A percentile compares a stretch with the other conserved stretches of the same genome.
phyloP scores from a whole-genome alignment of 2,888 invertebrate genomes.

The Drosophila putrida region DNA sequence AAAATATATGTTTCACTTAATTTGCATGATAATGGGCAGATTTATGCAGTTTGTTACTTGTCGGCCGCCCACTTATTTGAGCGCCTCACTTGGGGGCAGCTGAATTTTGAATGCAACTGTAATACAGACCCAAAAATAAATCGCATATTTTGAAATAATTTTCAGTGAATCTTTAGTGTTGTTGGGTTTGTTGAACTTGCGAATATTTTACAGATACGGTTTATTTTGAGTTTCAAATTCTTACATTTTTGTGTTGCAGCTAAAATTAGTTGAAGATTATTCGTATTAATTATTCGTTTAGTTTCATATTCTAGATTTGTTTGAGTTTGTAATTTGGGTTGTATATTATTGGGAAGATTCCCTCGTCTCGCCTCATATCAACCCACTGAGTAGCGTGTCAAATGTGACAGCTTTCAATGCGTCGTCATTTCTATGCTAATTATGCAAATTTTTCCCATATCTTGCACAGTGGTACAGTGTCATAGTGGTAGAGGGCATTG shows the following conservation, averaged over 20 bases:
- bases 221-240: conserved; percentile 41
- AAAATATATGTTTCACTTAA: conserved; percentile 63
- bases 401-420: conserved; percentile 72
- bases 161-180: conserved; percentile 53
- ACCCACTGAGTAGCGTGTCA: conserved; percentile 55
- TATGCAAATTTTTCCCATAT: conserved; percentile 63
- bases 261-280: conserved; percentile 70
- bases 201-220: conserved; percentile 31
- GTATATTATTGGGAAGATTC: conserved; percentile 17
- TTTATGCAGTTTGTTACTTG: conserved; percentile 54
- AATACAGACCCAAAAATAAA: conserved; percentile 62
- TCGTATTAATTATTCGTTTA: conserved; percentile 47
- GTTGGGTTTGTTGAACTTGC: conserved; percentile 72
- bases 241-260: conserved; percentile 39
- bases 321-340: conserved; percentile 36
- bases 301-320: conserved; percentile 21
- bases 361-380: conserved; percentile 7
- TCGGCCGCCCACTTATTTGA: conserved; percentile 47
- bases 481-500: neutral
- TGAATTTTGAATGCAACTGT: conserved; percentile 6
- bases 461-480: neutral
- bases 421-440: conserved; percentile 65
- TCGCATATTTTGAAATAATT: conserved; percentile 67
- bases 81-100: conserved; percentile 22
- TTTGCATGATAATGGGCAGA: conserved; percentile 65